Evolutionary conservation across 2,888 invertebrate genomes (phyloP), one percentile per base, ranked within the genome.

Genomic region (Drosophila cracens): DNA sequence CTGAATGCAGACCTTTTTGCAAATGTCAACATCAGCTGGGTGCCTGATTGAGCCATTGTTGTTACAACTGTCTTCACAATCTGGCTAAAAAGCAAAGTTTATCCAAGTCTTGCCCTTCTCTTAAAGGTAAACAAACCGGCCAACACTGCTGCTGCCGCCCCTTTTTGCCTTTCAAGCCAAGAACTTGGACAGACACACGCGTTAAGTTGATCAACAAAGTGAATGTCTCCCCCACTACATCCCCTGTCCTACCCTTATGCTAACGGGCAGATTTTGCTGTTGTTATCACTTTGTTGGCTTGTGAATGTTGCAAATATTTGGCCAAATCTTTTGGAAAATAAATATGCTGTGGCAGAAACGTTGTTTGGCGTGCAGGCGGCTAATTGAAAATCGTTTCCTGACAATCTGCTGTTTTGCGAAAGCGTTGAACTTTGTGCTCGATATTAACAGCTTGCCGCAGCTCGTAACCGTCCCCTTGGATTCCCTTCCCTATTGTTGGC

Each of bases 341-440:
- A 76, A 79, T 79, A 73, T 79, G 72, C 65, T 57, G 49, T 62
- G 51, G 33, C 70, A 53, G 57, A 65, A 58, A 27, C 36, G 60
- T 70, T 76, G 70, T 51, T 70, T 65, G 65, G 31, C 43, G 54
- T 51, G 53, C 43, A 60, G 74, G 70, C 78, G 67, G 71, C 71
- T 82, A 83, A 85, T 83, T 85, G 83, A 63, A 79, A 81, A 82
- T 66, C 73, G 79, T 71, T 81, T 81, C 79, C 73, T 79, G 79
- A 79, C 74, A 82, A 68, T 65, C 70, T 67, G 49, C 36, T 69
- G 56, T 56, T 53, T 64, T 64, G 69, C 53, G 53, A 62, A 80
- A 62, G 43, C 80, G 66, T 85, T 85, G 88, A 88, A 88, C 86
- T 88, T 82, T 85, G 85, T 70, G 82, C 86, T 77, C 76, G 79